A percentile compares a stretch with the other conserved stretches of the same genome.
These are phyloP conservation scores for Diaphora mendica DNA, from an alignment of 2,888 invertebrate genomes.

Conservation along the genomic window DNA sequence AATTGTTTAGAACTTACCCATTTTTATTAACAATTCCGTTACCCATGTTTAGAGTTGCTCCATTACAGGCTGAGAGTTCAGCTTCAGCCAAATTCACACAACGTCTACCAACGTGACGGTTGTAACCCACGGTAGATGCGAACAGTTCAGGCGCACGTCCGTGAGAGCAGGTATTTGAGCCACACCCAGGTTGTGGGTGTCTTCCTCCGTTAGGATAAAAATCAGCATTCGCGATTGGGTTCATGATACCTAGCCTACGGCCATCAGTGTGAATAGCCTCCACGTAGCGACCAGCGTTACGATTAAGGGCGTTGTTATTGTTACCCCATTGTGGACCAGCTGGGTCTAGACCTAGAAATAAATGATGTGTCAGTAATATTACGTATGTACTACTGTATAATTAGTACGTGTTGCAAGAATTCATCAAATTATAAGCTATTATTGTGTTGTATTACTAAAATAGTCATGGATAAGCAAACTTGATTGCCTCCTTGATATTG, in stretches of 20 bases:
- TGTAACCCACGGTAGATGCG: constrained; percentile 62
- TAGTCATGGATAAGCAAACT: too few relatives aligned
- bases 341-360: constrained; percentile 65
- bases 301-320: constrained; percentile 57
- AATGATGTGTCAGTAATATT: not conserved
- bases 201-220: constrained; percentile 75
- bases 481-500: too few relatives aligned
- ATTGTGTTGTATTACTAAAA: too few relatives aligned
- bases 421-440: too few relatives aligned
- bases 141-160: constrained; percentile 62
- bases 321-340: constrained; percentile 68
- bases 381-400: too few relatives aligned
- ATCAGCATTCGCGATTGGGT: constrained; percentile 58
- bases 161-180: constrained; percentile 67
- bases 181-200: constrained; percentile 70
- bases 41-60: constrained; percentile 26
- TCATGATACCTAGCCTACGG: constrained; percentile 62
- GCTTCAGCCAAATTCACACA: constrained; percentile 60
- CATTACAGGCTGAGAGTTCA: constrained; percentile 48
- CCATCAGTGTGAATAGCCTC: constrained; percentile 75
- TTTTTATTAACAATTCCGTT: constrained; percentile 19
- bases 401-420: not conserved
- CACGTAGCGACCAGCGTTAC: constrained; percentile 61
- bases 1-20: constrained; percentile 52
- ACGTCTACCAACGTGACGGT: constrained; percentile 62